Base-by-base conservation (phyloP, 2,113 vertebrate species). In the Henicopernis longicauda region DNA sequence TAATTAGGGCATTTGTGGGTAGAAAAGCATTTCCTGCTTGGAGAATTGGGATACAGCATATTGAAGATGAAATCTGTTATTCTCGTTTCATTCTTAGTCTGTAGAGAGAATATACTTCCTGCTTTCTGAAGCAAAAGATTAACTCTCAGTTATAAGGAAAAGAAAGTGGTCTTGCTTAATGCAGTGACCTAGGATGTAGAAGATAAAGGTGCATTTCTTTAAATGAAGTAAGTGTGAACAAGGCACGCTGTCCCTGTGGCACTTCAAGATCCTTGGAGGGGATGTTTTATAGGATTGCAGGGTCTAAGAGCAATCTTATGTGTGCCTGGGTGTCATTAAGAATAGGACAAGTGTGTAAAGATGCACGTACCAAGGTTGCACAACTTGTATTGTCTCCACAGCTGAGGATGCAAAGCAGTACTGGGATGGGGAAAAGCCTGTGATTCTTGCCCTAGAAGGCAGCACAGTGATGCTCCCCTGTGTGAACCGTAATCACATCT, bases 391-490 rank as follows among this genome's bases (percentile, higher is more conserved):
- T 54, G 25, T 86, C 52, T 22, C 67, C 72, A 3, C 91, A 99
- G 99, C 98, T 6, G 74, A 97, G 96, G 97, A 96, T 74, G 95
- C 96, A 38, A 86, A 91, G 31, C 89, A 96, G 11, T 98, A 97
- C 96, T 99, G 99, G 99, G 99, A 99, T 7, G 99, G 99, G 13
- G 99, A 99, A n/a, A 99, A 99, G 96, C 98, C 98, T 1, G 99
- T 99, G 96, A 96, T 98, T 1, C 98, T 98, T 89, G 99, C 98
- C 55, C 93, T 96, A 55, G 58, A 97, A 16, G 99, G 99, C 26
- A 98, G 98, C 77, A 98, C 98, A 0, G 99, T 97, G 57, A 97
- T 97, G 9, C 97, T 99, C 92, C 98, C 99, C 0, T 99, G 99
- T 27, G 92, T 99, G 90, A 99, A 99, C 98, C 96, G 91, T 6